These are phyloP conservation scores for Brachyopa scutellaris DNA, from an alignment of 2,888 invertebrate genomes.

Conservation along the genomic window DNA sequence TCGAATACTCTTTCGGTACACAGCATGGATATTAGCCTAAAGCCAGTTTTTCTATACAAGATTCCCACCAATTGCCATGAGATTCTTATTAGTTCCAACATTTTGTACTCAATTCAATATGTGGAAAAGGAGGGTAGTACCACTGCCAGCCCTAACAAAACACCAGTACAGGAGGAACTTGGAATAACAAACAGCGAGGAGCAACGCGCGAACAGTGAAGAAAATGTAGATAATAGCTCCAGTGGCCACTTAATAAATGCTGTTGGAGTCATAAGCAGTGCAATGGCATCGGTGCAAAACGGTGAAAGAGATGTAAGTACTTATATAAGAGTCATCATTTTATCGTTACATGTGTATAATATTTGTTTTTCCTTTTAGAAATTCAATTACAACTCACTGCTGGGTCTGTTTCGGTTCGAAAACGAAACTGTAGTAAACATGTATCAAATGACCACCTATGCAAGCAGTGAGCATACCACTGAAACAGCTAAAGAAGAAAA, in stretches of 20 bases:
- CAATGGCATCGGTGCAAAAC: slow-evolving; percentile 80
- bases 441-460: slow-evolving; percentile 80
- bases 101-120: slow-evolving; percentile 84
- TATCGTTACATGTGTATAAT: not conserved
- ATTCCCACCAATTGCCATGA: slow-evolving; percentile 85
- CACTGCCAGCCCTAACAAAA: slow-evolving; percentile 54
- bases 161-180: not conserved
- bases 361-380: slow-evolving; percentile 73
- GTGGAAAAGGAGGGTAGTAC: slow-evolving; percentile 79
- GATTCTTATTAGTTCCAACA: slow-evolving; percentile 86
- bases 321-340: not conserved
- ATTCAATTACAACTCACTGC: slow-evolving; percentile 78
- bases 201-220: slow-evolving; percentile 75
- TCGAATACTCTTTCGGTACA: slow-evolving; percentile 83
- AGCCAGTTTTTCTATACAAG: slow-evolving; percentile 87
- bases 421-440: slow-evolving; percentile 80
- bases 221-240: slow-evolving; percentile 75
- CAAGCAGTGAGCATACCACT: slow-evolving; percentile 57
- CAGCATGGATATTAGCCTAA: slow-evolving; percentile 85
- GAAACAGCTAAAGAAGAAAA: slow-evolving; percentile 78
- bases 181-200: slow-evolving; percentile 75
- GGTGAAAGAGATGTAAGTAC: slow-evolving; percentile 80
- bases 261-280: slow-evolving; percentile 81
- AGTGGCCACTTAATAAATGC: slow-evolving; percentile 78
- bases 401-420: slow-evolving; percentile 80